Evolutionary conservation across 2,888 invertebrate genomes (phyloP), one percentile per base, ranked within the genome.

Genomic region (Andrena chrysosceles): DNA sequence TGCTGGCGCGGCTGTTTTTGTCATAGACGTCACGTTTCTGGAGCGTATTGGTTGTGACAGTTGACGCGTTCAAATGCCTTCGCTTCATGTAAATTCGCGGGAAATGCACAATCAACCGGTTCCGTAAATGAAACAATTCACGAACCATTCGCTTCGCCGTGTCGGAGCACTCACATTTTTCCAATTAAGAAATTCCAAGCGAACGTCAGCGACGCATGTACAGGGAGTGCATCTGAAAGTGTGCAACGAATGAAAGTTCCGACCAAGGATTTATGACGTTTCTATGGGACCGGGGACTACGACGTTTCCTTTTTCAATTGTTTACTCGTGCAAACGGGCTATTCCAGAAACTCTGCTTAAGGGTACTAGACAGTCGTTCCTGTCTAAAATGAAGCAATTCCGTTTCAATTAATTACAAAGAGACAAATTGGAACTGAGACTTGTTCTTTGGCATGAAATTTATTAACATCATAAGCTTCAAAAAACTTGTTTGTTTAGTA

Each of bases 51-150:
- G 67, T 72, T 60, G 63, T 26, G 48, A 29, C 49, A 42, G 49
- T 52, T 29, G 56, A 49, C 64, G 60, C 33, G 31, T 60, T n/a
- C 31, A 70, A 66, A 74, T 60, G 60, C 66, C 52, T 64, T 20
- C 29, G 48, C 23, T 10, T 20, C 13, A 31, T 68, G 49, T 20
- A 48, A 26, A 66, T 72, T 69, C 56, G 52, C 31, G 49, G n/a
- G 33, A 70, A 77, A 74, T 64, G 56, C 52, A 69, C 23, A 60
- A 29, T 69, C 63, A 62, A 67, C 78, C 54, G 69, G 59, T 78
- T 76, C 73, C 56, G 69, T 29, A 69, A 79, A 71, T 62, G 68
- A 72, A 70, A 63, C 70, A 78, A 82, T 78, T 54, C 77, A 78
- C 71, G 59, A 33, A 67, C 13, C 33, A 29, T 67, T 52, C 67